These are phyloP conservation scores for Perdita meconis DNA, from an alignment of 2,888 invertebrate species.

Conservation along the genomic window DNA sequence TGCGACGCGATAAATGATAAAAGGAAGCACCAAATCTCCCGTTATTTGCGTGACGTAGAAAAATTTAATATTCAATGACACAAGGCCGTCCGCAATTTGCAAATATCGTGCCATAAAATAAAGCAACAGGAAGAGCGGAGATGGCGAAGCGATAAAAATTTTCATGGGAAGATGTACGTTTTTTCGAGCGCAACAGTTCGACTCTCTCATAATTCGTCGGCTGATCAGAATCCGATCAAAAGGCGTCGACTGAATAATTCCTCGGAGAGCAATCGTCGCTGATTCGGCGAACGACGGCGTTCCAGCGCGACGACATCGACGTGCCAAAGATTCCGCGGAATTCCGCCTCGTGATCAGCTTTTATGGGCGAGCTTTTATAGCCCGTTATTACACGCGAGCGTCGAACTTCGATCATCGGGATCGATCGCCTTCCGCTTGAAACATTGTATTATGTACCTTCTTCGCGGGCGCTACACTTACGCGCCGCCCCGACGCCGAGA, in stretches of 20 bases:
- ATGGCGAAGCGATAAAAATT: no score
- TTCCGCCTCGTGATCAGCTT: constrained; percentile 32
- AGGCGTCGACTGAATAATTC: constrained; percentile 29
- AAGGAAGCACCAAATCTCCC: constrained; percentile 8
- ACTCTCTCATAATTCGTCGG: constrained; percentile 14
- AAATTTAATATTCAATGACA: constrained; percentile 10
- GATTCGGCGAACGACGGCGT: neutral
- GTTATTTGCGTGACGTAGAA: constrained; percentile 5
- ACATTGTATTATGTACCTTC: constrained; percentile 20
- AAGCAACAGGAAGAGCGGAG: neutral
- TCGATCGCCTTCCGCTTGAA: neutral
- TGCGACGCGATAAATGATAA: constrained; percentile 3
- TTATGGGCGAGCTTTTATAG: constrained; percentile 8
- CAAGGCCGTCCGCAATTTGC: constrained; percentile 33
- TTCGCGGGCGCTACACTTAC: constrained; percentile 3
- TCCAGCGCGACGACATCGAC: neutral
- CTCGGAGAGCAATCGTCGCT: constrained; percentile 1
- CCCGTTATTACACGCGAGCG: constrained; percentile 40
- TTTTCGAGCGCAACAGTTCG: neutral
- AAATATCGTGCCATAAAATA: constrained; percentile 5
- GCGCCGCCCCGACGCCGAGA: neutral
- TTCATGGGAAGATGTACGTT: neutral
- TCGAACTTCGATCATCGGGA: constrained; percentile 18
- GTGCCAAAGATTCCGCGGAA: constrained; percentile 18
- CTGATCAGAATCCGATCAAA: constrained; percentile 3